phyloP scores from a whole-genome alignment of 2,113 vertebrate species.

The Puffinus mauretanicus region DNA sequence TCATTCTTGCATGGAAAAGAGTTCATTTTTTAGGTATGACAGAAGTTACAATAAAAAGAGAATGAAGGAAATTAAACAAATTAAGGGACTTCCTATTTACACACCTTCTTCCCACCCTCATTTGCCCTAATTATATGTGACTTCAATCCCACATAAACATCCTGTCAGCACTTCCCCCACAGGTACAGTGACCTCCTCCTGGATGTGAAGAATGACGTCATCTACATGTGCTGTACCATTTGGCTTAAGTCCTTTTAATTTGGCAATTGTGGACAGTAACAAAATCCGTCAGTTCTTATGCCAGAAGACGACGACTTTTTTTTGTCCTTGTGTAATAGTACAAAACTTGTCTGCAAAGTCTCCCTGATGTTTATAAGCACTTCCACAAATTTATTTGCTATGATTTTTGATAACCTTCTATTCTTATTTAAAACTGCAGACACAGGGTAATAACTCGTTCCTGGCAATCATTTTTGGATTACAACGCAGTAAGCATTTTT shows the following conservation, averaged over 20 bases:
- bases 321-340: neutral
- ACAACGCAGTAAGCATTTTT: neutral
- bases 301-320: neutral
- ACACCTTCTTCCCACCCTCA: constrained; percentile 6
- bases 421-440: constrained; percentile 16
- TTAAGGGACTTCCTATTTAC: constrained; percentile 56
- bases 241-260: constrained; percentile 39
- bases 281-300: constrained; percentile 37
- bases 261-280: neutral
- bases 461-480: neutral
- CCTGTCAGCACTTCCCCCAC: constrained; percentile 60
- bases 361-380: constrained; percentile 2
- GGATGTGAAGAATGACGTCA: constrained; percentile 16
- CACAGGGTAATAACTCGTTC: neutral
- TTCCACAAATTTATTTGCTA: neutral
- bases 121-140: constrained; percentile 44
- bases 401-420: neutral
- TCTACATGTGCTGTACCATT: neutral
- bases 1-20: constrained; percentile 8
- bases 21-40: constrained; percentile 15
- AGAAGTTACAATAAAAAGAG: constrained; percentile 20
- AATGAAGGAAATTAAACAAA: constrained; percentile 42
- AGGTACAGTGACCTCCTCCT: constrained; percentile 49
- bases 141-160: constrained; percentile 61
- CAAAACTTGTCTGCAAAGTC: neutral